Base-by-base conservation (phyloP, 2,113 vertebrate species). In the Urocitellus parryii region DNA sequence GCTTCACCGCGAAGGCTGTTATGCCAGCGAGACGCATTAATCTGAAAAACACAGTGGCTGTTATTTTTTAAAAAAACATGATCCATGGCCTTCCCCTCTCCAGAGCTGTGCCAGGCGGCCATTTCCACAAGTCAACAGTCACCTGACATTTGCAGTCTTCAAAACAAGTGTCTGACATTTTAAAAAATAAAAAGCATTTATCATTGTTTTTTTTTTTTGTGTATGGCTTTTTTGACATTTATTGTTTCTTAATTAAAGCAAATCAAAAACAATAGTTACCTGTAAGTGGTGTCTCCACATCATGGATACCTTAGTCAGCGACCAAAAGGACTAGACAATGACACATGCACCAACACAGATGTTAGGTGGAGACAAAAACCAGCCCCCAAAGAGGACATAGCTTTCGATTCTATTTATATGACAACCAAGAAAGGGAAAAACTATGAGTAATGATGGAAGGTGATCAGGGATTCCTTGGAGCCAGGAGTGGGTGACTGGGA, bases 21-120 rank as follows among this genome's bases (percentile, higher is more conserved):
- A 84, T 77, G 87, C 90, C 68, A 91, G 95, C 88, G 85, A 86
- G 88, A 74, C 22, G 51, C 42, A 91, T 94, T 79, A 95, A 95
- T 97, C 94, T 89, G 68, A 92, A 96, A 94, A 87, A 92, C 76
- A 78, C 45, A 90, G 45, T 63, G 72, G 53, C 74, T 95, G 94
- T 94, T 81, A 56, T 39, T 92, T 95, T 74, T 83, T 18, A 77
- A 90, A 80, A 90, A 84, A 90, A 84, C 27, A 61, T 42, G 56
- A 61, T 45, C 74, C 17, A 0, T 16, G 89, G 63, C 70, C 70
- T 93, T 88, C 73, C 18, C 4, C 61, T 79, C 48, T 61, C 39
- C 22, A 34, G 22, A 6, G 76, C 70, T 22, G 51, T 34, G 58
- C 74, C 29, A 39, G 81, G 80, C 82, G 16, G 8, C 45, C 6